A percentile compares a stretch with the other conserved stretches of the same genome.
Evolutionary conservation across 2,113 vertebrate species (phyloP).

Genomic region (human): GRCh38 chr2:238655001-238655500

Average conservation of each 20-base stretch:
- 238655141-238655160: not conserved
- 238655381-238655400: not conserved
- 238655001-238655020: not conserved
- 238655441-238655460: not conserved
- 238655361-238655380: not conserved
- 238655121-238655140: not conserved
- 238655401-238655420: rapidly evolving
- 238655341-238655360: too few species aligned
- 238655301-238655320: not conserved
- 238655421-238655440: rapidly evolving
- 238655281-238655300: not conserved
- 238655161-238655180: rapidly evolving
- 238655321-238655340: not conserved
- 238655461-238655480: not conserved
- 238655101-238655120: not conserved
- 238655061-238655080: not conserved
- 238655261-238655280: not conserved
- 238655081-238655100: not conserved
- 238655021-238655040: not conserved
- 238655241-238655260: not conserved
- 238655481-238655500: not conserved
- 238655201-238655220: too few species aligned
- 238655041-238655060: not conserved
- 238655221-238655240: not conserved
- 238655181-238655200: not conserved